These are phyloP conservation scores for Vannuccia rotundouncinata DNA, from an alignment of 2,888 invertebrate genomes.

Conservation along the genomic window DNA sequence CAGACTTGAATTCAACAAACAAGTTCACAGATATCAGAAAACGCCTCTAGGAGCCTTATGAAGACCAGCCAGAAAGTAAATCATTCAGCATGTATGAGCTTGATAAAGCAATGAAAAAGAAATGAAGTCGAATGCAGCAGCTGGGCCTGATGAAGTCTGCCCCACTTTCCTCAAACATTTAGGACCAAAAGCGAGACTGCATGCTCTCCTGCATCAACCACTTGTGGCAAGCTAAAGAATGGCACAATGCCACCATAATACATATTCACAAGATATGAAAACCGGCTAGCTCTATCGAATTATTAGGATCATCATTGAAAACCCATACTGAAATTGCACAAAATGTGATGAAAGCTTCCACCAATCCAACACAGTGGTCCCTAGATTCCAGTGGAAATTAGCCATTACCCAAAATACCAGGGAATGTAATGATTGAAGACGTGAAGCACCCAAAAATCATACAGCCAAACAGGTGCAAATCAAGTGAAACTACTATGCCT, in stretches of 20 bases:
- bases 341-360: too few species aligned
- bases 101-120: too few species aligned
- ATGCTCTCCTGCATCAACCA: background rate
- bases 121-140: conserved; percentile 20
- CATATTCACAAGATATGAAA: background rate
- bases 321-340: too few species aligned
- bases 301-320: background rate
- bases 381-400: too few species aligned
- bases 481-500: too few species aligned
- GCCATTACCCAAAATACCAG: too few species aligned
- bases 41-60: background rate
- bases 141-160: background rate
- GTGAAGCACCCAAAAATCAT: too few species aligned
- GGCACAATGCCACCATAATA: background rate
- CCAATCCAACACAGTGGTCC: too few species aligned
- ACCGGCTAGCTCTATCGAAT: background rate
- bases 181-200: background rate
- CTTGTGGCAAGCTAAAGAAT: background rate
- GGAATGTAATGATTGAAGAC: too few species aligned
- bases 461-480: too few species aligned
- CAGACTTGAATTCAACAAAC: conserved; percentile 4
- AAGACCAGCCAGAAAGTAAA: conserved; percentile 22
- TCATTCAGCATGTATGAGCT: conserved; percentile 17
- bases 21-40: background rate
- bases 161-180: background rate